These are phyloP conservation scores for Microcebus tavaratra DNA, from an alignment of 2,113 vertebrate species.

Conservation along the genomic window DNA sequence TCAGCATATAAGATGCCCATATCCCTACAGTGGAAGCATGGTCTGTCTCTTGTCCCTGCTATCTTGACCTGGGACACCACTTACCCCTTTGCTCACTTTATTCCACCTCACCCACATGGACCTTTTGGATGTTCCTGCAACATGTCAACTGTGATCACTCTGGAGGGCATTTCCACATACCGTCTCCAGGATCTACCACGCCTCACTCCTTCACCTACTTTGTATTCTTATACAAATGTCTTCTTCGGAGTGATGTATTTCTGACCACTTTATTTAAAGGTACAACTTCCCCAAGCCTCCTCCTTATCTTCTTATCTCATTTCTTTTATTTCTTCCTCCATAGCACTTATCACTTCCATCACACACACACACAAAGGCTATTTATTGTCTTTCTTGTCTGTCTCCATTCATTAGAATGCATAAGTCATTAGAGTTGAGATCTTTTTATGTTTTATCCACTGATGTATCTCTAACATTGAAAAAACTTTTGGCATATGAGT, in stretches of 20 bases:
- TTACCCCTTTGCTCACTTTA: background rate
- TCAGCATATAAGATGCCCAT: background rate
- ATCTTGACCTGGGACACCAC: too few species aligned
- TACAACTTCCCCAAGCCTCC: background rate
- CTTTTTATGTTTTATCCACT: background rate
- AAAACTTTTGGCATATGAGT: background rate
- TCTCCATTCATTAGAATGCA: background rate
- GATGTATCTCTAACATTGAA: background rate
- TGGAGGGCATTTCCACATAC: background rate
- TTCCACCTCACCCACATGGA: background rate
- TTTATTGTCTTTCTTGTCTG: background rate
- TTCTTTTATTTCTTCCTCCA: background rate
- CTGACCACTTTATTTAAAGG: background rate
- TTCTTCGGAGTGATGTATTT: background rate
- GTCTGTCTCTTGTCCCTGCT: background rate
- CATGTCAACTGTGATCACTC: background rate
- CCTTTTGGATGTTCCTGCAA: background rate
- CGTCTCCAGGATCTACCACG: accelerated
- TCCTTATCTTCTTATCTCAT: background rate
- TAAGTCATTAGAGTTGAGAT: background rate
- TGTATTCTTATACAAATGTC: background rate
- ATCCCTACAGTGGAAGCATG: accelerated
- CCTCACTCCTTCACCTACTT: background rate
- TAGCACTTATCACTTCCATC: background rate
- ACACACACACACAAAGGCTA: too few species aligned